These are phyloP conservation scores for Geotrupes spiniger DNA, from an alignment of 2,888 invertebrate genomes.

Conservation along the genomic window DNA sequence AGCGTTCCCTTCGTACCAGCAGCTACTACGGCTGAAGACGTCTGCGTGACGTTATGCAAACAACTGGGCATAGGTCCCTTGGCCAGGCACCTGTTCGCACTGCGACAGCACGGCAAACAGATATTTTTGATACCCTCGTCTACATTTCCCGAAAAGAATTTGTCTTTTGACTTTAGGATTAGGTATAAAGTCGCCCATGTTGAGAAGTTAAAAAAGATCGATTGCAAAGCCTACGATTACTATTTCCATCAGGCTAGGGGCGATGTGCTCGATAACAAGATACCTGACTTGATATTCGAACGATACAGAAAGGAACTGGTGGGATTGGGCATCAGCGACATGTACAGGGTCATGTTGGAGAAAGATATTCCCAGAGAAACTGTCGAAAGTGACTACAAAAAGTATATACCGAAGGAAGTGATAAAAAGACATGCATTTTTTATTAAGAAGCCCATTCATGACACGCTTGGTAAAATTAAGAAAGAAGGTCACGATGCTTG, in stretches of 20 bases:
- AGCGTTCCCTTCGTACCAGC: slow-evolving; percentile 29
- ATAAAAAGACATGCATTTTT: slow-evolving; percentile 72
- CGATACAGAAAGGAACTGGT: slow-evolving; percentile 73
- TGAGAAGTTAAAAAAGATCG: slow-evolving; percentile 62
- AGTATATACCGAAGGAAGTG: slow-evolving; percentile 78
- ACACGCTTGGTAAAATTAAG: slow-evolving; percentile 59
- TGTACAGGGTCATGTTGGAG: slow-evolving; percentile 81
- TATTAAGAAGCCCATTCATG: slow-evolving; percentile 71
- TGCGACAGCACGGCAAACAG: slow-evolving; percentile 63
- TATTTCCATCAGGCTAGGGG: slow-evolving; percentile 80
- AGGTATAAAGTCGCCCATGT: slow-evolving; percentile 73
- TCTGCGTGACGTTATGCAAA: slow-evolving; percentile 69
- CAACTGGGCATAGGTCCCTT: slow-evolving; percentile 71
- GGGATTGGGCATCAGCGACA: slow-evolving; percentile 83
- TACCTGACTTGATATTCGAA: slow-evolving; percentile 76
- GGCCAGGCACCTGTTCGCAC: slow-evolving; percentile 73
- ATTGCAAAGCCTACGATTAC: slow-evolving; percentile 77
- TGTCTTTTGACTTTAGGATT: slow-evolving; percentile 72
- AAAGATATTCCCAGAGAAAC: slow-evolving; percentile 63
- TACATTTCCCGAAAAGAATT: slow-evolving; percentile 50
- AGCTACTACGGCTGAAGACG: slow-evolving; percentile 62
- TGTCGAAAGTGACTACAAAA: slow-evolving; percentile 75
- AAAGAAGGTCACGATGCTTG: slow-evolving; percentile 61
- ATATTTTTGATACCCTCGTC: slow-evolving; percentile 70
- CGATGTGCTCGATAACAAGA: slow-evolving; percentile 77